phyloP scores from a whole-genome alignment of 1,140 invertebrate genomes.

The Helicoverpa armigera region DNA sequence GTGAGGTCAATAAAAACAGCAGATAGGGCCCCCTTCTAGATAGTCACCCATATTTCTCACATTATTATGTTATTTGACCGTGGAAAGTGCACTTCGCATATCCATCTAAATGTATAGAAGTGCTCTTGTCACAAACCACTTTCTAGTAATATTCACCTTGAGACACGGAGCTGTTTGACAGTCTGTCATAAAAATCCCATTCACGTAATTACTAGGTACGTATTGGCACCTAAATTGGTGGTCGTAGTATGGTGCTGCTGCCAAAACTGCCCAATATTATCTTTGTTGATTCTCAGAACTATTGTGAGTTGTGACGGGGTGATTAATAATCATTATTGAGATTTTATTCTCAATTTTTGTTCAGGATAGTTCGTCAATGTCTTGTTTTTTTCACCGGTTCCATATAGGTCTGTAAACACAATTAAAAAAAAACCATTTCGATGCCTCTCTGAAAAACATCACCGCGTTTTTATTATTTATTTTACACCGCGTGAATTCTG shows the following conservation, averaged over 20 bases:
- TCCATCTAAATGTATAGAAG: not conserved
- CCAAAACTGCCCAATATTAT: constrained; percentile 21
- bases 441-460: too few relatives aligned
- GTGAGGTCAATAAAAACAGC: not conserved
- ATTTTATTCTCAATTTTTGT: too few relatives aligned
- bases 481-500: constrained; percentile 7
- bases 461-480: constrained; percentile 3
- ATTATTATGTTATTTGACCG: too few relatives aligned
- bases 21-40: not conserved
- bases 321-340: not conserved
- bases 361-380: too few relatives aligned
- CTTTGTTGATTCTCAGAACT: constrained; percentile 17
- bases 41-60: too few relatives aligned
- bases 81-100: too few relatives aligned
- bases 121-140: not conserved
- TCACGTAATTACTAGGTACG: constrained; percentile 35
- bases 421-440: too few relatives aligned
- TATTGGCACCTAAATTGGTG: not conserved
- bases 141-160: not conserved
- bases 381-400: too few relatives aligned
- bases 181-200: constrained; percentile 33
- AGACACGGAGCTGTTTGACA: constrained; percentile 1
- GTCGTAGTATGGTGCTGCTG: constrained; percentile 6
- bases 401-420: too few relatives aligned
- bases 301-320: not conserved